Conservation (phyloP, 2,113 vertebrate species). For the Australoheros scitulus region DNA sequence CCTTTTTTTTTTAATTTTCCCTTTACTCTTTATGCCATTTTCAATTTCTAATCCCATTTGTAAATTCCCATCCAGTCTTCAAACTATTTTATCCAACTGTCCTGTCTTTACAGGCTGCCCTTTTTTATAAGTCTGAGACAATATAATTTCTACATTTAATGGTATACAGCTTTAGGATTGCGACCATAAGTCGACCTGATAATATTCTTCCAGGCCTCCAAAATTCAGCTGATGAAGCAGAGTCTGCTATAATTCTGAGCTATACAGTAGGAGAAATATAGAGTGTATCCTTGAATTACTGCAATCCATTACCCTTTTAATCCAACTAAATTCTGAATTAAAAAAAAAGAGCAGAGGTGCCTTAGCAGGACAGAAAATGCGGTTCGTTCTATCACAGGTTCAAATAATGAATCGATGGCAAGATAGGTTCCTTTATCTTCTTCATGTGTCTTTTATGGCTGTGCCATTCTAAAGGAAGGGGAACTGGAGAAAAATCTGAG, state of each 20-base stretch:
- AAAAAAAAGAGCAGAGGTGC: not conserved
- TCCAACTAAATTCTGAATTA: constrained; percentile 4
- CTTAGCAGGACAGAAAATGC: not conserved
- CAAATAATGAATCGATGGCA: not conserved
- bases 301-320: constrained; percentile 27
- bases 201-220: constrained; percentile 32
- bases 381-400: not conserved
- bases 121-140: constrained; percentile 36
- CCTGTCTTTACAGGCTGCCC: constrained; percentile 7
- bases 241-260: constrained; percentile 25
- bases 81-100: constrained; percentile 13
- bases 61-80: constrained; percentile 24
- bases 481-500: not conserved
- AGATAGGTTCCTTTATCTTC: not conserved
- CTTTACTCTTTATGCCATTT: not conserved
- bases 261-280: constrained; percentile 28
- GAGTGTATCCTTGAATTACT: constrained; percentile 23
- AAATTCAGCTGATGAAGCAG: constrained; percentile 62
- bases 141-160: constrained; percentile 42
- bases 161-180: constrained; percentile 23
- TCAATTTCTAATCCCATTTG: constrained; percentile 25
- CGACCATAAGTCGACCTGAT: constrained; percentile 31
- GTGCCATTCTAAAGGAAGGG: not conserved
- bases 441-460: not conserved
- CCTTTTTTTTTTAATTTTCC: not conserved